These are phyloP conservation scores for Eueremaeus valkanovi DNA, from an alignment of 2,888 invertebrate species.

Conservation along the genomic window DNA sequence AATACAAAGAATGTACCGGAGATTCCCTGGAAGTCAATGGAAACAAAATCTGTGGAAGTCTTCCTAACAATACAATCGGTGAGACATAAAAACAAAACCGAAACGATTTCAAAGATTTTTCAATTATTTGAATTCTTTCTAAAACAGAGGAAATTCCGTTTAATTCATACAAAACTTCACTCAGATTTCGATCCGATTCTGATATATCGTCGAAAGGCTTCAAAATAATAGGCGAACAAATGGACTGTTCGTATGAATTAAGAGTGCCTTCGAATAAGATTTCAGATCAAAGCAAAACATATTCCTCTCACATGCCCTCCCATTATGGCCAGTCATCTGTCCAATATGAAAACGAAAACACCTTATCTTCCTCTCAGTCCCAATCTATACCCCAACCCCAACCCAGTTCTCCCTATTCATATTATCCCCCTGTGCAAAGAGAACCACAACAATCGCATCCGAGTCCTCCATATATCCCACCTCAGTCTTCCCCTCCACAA, in stretches of 20 bases:
- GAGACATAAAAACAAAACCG: constrained; percentile 38
- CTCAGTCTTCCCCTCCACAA: background rate
- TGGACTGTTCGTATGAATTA: constrained; percentile 43
- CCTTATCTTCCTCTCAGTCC: background rate
- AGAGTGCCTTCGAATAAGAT: background rate
- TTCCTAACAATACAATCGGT: constrained; percentile 46
- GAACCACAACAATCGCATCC: background rate
- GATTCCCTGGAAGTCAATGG: constrained; percentile 48
- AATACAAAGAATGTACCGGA: constrained; percentile 42
- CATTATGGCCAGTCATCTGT: constrained; percentile 6
- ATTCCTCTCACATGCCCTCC: background rate
- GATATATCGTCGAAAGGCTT: constrained; percentile 47
- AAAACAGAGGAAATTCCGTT: constrained; percentile 46
- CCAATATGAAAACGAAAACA: background rate
- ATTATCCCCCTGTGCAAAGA: background rate
- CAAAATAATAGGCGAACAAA: constrained; percentile 46
- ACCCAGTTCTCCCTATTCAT: background rate
- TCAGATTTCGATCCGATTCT: constrained; percentile 47
- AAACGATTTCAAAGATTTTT: constrained; percentile 2
- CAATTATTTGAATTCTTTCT: constrained; percentile 12
- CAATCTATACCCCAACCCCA: constrained; percentile 29
- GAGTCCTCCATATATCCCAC: background rate
- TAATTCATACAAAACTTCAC: constrained; percentile 45
- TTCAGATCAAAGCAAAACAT: background rate
- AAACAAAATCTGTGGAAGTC: constrained; percentile 47